Conservation (phyloP, 30 jellyfish, hydroid and myxozoan genomes). For the Catostylus mosaicus region DNA sequence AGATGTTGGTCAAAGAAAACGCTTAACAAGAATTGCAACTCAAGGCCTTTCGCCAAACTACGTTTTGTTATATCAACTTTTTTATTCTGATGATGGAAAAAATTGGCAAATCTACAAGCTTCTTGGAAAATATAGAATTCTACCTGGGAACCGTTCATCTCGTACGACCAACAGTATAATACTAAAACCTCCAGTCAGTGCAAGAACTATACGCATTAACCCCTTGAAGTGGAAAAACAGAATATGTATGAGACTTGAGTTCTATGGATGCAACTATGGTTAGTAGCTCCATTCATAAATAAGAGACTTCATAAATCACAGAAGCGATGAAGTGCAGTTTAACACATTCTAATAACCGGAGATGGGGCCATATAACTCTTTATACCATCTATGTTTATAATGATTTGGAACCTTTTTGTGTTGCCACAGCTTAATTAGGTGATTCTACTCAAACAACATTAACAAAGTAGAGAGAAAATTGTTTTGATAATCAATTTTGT, state of each 20-base stretch:
- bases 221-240: conserved; percentile 75
- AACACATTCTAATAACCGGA: no score
- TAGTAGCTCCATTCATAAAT: no score
- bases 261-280: conserved; percentile 92
- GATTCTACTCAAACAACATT: no score
- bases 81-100: conserved; percentile 76
- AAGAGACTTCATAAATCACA: no score
- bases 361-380: no score
- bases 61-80: conserved; percentile 63
- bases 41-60: conserved; percentile 70
- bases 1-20: conserved; percentile 67
- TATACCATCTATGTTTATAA: no score
- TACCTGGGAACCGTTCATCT: conserved; percentile 78
- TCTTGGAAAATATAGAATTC: conserved; percentile 54
- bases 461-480: no score
- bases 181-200: conserved; percentile 52
- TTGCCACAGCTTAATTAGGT: no score
- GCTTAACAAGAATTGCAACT: conserved; percentile 68
- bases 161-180: conserved; percentile 61
- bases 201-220: conserved; percentile 63
- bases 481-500: no score
- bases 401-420: no score
- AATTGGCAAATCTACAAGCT: conserved; percentile 67
- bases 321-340: no score
- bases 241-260: conserved; percentile 80